Evolutionary conservation across 2,888 invertebrate species (phyloP).

Genomic region (Brachyptera putata): DNA sequence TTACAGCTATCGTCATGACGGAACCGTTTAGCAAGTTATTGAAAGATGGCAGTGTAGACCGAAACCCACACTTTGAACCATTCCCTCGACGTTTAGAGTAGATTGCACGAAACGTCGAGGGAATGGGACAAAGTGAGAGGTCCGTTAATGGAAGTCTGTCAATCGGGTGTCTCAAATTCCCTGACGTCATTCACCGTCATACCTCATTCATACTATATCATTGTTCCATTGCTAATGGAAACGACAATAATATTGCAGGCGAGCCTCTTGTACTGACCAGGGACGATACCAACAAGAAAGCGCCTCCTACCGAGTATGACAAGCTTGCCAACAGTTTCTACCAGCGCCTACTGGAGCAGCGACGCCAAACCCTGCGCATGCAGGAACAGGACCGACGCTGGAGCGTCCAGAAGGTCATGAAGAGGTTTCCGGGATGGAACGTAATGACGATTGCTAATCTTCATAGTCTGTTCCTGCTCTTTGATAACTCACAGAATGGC

Average conservation of each 20-base stretch:
- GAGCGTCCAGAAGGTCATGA: slow-evolving; percentile 52
- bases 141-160: too few species aligned
- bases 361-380: slow-evolving; percentile 51
- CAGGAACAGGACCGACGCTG: slow-evolving; percentile 53
- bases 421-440: slow-evolving; percentile 55
- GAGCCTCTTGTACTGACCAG: slow-evolving; percentile 39
- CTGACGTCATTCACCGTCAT: too few species aligned
- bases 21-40: too few species aligned
- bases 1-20: too few species aligned
- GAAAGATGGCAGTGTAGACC: too few species aligned
- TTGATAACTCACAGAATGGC: slow-evolving; percentile 55
- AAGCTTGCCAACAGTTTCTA: slow-evolving; percentile 52
- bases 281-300: slow-evolving; percentile 36
- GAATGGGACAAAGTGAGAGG: too few species aligned
- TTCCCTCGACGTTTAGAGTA: too few species aligned
- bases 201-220: too few species aligned
- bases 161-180: too few species aligned
- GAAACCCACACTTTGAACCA: too few species aligned
- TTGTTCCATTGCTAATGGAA: too few species aligned
- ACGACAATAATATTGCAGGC: neutral
- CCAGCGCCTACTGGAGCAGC: slow-evolving; percentile 49
- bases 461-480: slow-evolving; percentile 54
- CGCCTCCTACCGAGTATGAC: slow-evolving; percentile 29
- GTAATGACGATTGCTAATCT: slow-evolving; percentile 55
- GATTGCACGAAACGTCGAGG: too few species aligned